Evolutionary conservation across 2,113 vertebrate species (phyloP), one percentile per base, ranked within the genome.

Genomic region (Chascanopsetta lugubris): DNA sequence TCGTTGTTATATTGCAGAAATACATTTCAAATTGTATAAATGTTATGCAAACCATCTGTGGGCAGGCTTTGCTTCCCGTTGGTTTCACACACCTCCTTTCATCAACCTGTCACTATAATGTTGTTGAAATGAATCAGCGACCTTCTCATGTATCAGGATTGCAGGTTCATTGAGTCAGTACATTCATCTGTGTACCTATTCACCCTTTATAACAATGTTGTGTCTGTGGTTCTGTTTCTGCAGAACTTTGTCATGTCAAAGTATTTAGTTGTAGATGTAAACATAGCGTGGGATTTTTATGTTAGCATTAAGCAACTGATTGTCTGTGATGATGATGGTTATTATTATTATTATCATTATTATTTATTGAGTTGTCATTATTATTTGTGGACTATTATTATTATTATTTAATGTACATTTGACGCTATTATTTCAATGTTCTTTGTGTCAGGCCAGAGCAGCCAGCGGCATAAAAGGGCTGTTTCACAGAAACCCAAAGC

Each of bases 401-500:
- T n/a, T n/a, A n/a, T 61, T 15, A 42, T 4, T 21, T 20, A 1
- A 49, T 38, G 7, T 42, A 8, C 13, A 2, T 75, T 65, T 83
- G 42, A 69, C 57, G 13, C 15, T 50, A 20, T 11, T 50, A 7
- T 76, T 53, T 48, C 71, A 7, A n/a, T 47, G 79, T n/a, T 83
- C 54, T 87, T 71, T 79, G 69, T 93, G 89, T 73, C 90, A 99
- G 97, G 95, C 91, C 91, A 95, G 93, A 80, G 94, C 93, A 86
- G 90, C 91, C 91, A 94, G 94, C 87, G 95, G 97, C 87, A 94
- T 99, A 94, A 99, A 98, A 95, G 95, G 96, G 54, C 93, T 99
- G 54, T 98, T 99, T 91, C 95, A 97, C 93, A 96, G 96, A 93
- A 97, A 93, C 92, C 94, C 96, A 95, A 99, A 98, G 92, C 96